These are phyloP conservation scores for Cantharis flavilabris DNA, from an alignment of 2,888 invertebrate genomes.

Conservation along the genomic window DNA sequence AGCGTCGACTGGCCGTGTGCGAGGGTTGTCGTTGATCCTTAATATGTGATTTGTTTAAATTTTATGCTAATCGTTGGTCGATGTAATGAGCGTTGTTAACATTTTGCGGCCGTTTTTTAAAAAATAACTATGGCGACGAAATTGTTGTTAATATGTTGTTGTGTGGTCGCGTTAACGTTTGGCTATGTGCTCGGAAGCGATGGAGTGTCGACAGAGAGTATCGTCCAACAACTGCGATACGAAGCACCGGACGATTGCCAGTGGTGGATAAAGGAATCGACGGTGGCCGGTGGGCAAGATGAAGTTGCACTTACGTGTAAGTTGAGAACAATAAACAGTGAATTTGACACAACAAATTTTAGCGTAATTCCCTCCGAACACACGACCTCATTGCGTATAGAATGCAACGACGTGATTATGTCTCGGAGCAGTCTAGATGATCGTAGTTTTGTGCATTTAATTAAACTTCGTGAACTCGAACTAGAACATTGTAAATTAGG, in stretches of 20 bases:
- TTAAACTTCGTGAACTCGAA: slow-evolving; percentile 77
- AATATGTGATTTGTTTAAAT: slow-evolving; percentile 6
- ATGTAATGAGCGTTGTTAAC: background rate
- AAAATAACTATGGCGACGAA: slow-evolving; percentile 33
- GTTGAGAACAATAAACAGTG: slow-evolving; percentile 83
- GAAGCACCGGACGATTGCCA: slow-evolving; percentile 88
- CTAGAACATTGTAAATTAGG: slow-evolving; percentile 87
- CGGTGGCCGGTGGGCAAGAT: slow-evolving; percentile 59
- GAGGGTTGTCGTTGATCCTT: slow-evolving; percentile 27
- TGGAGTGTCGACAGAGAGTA: slow-evolving; percentile 27
- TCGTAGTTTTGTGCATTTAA: slow-evolving; percentile 78
- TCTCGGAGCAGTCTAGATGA: slow-evolving; percentile 79
- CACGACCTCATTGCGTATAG: slow-evolving; percentile 76
- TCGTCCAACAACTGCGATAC: slow-evolving; percentile 61
- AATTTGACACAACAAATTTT: slow-evolving; percentile 86
- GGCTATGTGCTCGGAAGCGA: slow-evolving; percentile 21
- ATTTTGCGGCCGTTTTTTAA: background rate
- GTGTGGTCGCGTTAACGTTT: slow-evolving; percentile 26
- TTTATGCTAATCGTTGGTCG: background rate
- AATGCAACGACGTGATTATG: slow-evolving; percentile 80
- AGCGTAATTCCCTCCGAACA: slow-evolving; percentile 84
- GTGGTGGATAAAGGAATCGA: slow-evolving; percentile 71
- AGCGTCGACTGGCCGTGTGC: slow-evolving; percentile 32
- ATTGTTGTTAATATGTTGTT: slow-evolving; percentile 21
- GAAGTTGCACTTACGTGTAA: slow-evolving; percentile 80